Conservation (phyloP, 2,113 vertebrate species). For the Gymnorhina tibicen region DNA sequence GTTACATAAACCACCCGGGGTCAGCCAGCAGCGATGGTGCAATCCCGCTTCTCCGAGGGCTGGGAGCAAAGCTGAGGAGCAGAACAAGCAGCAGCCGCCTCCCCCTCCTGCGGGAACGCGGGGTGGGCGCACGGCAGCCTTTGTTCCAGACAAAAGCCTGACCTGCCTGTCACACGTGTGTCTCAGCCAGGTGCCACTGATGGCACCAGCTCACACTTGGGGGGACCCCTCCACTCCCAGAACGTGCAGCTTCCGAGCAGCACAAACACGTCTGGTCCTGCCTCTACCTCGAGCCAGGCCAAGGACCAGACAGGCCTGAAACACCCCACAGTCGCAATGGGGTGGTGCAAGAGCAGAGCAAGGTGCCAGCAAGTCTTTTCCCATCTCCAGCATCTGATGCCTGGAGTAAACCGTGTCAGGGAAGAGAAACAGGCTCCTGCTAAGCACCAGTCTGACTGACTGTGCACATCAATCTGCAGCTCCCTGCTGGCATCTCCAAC, state of each 20-base stretch:
- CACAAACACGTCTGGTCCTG: not conserved
- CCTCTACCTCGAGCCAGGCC: not conserved
- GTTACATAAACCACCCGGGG: not conserved
- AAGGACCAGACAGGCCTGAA: not conserved
- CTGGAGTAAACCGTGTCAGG: not conserved
- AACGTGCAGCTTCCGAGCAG: not conserved
- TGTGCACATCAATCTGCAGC: not conserved
- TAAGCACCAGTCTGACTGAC: not conserved
- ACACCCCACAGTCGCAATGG: not conserved
- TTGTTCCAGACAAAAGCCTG: not conserved
- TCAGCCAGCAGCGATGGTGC: not conserved
- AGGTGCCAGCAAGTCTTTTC: not conserved
- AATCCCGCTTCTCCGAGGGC: not conserved
- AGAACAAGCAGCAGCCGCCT: not conserved
- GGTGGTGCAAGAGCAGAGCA: not conserved
- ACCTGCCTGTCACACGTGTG: not conserved
- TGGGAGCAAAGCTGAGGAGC: not conserved
- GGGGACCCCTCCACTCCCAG: not conserved
- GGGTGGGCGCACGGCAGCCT: not conserved
- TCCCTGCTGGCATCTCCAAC: not conserved
- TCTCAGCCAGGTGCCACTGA: not conserved
- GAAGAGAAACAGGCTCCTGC: not conserved
- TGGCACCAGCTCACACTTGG: not conserved
- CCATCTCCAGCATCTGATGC: not conserved
- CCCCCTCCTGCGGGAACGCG: accelerated